Percentiles rank a stretch among this genome's conserved stretches.
Evolutionary conservation across 2,113 vertebrate species (phyloP).

Genomic region (Nycticebus coucang): DNA sequence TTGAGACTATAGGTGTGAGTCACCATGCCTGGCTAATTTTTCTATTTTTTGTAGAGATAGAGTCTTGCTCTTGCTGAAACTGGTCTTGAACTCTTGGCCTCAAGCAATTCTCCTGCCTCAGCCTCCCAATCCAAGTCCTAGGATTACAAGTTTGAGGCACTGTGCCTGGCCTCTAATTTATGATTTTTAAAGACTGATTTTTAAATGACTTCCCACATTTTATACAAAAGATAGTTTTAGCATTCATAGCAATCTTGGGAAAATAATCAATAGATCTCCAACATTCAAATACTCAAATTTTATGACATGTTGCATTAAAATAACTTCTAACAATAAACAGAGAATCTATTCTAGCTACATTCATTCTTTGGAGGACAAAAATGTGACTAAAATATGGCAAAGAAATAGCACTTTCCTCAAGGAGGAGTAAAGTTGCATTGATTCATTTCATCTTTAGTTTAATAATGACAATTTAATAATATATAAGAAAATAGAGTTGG

Average conservation of each 20-base stretch:
- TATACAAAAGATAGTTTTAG: neutral
- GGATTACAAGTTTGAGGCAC: neutral
- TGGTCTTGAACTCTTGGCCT: neutral
- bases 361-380: constrained; percentile 20
- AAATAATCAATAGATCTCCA: neutral
- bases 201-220: neutral
- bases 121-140: too few relatives aligned
- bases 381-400: constrained; percentile 50
- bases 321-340: constrained; percentile 39
- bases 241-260: neutral
- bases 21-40: too few relatives aligned
- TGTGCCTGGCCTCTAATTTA: neutral
- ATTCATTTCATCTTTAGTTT: neutral
- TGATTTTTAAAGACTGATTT: neutral
- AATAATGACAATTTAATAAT: constrained; percentile 24
- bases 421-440: neutral
- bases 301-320: constrained; percentile 30
- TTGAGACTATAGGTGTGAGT: too few relatives aligned
- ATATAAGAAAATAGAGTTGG: neutral
- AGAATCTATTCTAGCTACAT: constrained; percentile 5
- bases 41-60: neutral
- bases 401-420: constrained; percentile 17
- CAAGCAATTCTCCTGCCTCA: neutral
- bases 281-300: constrained; percentile 34
- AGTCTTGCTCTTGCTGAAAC: neutral